These are phyloP conservation scores for Micrasema minimum DNA, from an alignment of 1,140 invertebrate species.

Conservation along the genomic window DNA sequence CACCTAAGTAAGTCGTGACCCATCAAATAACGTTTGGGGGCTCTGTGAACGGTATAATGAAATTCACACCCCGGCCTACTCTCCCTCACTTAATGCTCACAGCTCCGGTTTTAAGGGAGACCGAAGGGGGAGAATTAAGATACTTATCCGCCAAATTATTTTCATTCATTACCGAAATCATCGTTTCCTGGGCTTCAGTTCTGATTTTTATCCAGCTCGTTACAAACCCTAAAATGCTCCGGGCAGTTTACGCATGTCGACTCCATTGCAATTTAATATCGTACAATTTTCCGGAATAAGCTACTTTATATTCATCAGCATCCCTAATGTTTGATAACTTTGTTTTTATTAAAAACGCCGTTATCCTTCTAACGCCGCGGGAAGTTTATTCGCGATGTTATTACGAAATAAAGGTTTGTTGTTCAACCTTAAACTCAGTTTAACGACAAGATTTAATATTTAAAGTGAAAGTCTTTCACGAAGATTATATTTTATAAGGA, in stretches of 20 bases:
- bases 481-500: too few relatives aligned
- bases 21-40: constrained; percentile 57
- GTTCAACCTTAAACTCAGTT: neutral
- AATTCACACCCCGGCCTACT: constrained; percentile 59
- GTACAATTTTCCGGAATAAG: constrained; percentile 12
- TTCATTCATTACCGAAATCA: constrained; percentile 60
- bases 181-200: constrained; percentile 45
- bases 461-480: too few relatives aligned
- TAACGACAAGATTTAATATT: too few relatives aligned
- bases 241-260: constrained; percentile 38
- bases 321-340: constrained; percentile 35
- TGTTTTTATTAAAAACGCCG: constrained; percentile 34
- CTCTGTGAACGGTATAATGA: constrained; percentile 58
- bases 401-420: constrained; percentile 8
- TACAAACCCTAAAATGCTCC: constrained; percentile 45
- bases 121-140: constrained; percentile 59
- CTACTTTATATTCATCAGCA: constrained; percentile 39
- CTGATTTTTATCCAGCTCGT: constrained; percentile 52
- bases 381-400: too few relatives aligned
- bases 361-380: constrained; percentile 10
- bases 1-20: constrained; percentile 47
- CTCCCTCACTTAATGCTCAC: constrained; percentile 16
- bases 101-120: constrained; percentile 54
- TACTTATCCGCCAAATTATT: constrained; percentile 70
- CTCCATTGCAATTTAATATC: constrained; percentile 45